Evolutionary conservation across 2,113 vertebrate species (phyloP).

Genomic region (Sturnus vulgaris): DNA sequence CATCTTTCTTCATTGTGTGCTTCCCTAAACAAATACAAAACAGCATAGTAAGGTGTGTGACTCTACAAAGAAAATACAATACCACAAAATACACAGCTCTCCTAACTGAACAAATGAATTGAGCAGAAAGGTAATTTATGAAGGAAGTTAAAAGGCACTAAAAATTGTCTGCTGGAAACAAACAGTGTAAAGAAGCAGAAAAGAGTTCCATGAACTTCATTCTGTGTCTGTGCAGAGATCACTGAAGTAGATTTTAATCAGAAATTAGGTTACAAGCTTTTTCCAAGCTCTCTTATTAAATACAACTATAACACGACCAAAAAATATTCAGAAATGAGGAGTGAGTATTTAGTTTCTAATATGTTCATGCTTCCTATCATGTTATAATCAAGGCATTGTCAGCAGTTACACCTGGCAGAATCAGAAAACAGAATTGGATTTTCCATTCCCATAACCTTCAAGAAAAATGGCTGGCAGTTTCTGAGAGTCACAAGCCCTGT

Average conservation of each 20-base stretch:
- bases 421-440: neutral
- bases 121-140: neutral
- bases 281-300: neutral
- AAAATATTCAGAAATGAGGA: neutral
- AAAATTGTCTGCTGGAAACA: neutral
- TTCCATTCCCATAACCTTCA: neutral
- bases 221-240: neutral
- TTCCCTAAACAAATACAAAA: neutral
- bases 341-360: neutral
- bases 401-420: neutral
- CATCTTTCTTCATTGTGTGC: neutral
- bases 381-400: neutral
- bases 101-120: neutral
- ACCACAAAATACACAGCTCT: neutral
- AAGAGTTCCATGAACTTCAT: neutral
- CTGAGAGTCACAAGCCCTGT: neutral
- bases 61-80: neutral
- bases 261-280: neutral
- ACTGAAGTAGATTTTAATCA: neutral
- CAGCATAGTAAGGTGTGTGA: neutral
- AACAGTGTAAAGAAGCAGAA: neutral
- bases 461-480: neutral
- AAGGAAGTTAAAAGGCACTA: neutral
- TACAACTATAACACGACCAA: neutral
- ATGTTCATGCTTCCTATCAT: neutral